Conservation (phyloP, 1,140 invertebrate species). For the Trichogramma pretiosum region DNA sequence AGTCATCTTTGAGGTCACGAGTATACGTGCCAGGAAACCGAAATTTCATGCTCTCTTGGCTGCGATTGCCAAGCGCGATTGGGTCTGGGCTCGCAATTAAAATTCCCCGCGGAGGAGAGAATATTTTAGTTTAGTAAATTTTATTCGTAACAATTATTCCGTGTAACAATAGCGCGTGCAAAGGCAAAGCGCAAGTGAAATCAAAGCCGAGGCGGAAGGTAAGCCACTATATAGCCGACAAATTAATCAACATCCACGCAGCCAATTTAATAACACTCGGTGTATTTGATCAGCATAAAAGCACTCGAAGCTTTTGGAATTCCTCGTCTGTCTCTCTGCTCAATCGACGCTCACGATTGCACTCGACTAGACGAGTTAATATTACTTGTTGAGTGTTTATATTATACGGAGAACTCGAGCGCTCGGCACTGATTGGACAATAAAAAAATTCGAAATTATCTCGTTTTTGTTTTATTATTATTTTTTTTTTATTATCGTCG, state of each 20-base stretch:
- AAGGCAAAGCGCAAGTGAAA: not conserved
- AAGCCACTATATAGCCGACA: constrained; percentile 16
- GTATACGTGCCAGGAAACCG: too few relatives aligned
- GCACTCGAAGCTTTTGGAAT: not conserved
- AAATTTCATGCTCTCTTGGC: too few relatives aligned
- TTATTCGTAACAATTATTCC: too few relatives aligned
- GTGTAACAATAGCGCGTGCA: not conserved
- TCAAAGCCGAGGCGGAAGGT: not conserved
- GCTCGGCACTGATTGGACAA: not conserved
- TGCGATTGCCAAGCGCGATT: not conserved
- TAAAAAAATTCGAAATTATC: not conserved
- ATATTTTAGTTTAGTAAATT: too few relatives aligned
- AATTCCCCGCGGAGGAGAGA: not conserved
- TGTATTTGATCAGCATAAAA: constrained; percentile 5
- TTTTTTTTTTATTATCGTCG: too few relatives aligned
- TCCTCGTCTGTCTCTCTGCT: not conserved
- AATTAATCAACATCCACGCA: constrained; percentile 34
- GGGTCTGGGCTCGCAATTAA: not conserved
- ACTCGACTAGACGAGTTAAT: not conserved
- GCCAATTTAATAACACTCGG: constrained; percentile 24
- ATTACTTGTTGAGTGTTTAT: not conserved
- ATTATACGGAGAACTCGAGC: not conserved
- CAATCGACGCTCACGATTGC: not conserved
- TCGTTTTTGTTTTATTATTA: too few relatives aligned
- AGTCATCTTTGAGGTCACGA: too few relatives aligned